phyloP scores from a whole-genome alignment of 2,797 vertebrate species.

The Trematomus bernacchii region DNA sequence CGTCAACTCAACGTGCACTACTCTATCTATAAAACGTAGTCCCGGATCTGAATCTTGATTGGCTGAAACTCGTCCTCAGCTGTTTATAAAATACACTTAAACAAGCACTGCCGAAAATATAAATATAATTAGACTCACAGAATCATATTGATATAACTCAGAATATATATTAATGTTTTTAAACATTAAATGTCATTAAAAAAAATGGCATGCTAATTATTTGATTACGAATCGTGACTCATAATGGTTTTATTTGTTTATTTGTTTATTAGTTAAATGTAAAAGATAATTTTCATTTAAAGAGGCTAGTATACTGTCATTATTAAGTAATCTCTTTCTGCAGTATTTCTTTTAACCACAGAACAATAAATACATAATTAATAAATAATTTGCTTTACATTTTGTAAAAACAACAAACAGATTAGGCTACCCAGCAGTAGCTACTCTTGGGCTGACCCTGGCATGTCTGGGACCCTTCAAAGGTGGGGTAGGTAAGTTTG shows the following conservation, averaged over 20 bases:
- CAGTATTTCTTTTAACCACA: neutral
- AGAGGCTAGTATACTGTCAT: neutral
- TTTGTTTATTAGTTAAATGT: neutral
- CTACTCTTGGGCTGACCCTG: neutral
- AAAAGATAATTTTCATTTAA: neutral
- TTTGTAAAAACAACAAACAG: slow-evolving; percentile 23
- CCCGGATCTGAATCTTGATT: slow-evolving; percentile 15
- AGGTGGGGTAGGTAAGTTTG: no score
- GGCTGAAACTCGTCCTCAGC: neutral
- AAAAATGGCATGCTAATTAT: neutral
- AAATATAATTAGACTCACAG: neutral
- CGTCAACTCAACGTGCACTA: neutral
- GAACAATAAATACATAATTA: no score
- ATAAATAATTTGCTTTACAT: no score
- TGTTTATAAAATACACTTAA: neutral
- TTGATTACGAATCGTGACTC: neutral
- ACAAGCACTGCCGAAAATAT: neutral
- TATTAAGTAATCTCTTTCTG: neutral
- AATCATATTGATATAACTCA: neutral
- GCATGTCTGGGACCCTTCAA: slow-evolving; percentile 2
- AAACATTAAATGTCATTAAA: no score
- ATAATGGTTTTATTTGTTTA: neutral
- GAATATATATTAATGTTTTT: neutral
- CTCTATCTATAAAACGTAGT: neutral
- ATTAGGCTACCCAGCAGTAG: neutral